phyloP scores from a whole-genome alignment of 1,140 invertebrate species.

The Lithobius niger region DNA sequence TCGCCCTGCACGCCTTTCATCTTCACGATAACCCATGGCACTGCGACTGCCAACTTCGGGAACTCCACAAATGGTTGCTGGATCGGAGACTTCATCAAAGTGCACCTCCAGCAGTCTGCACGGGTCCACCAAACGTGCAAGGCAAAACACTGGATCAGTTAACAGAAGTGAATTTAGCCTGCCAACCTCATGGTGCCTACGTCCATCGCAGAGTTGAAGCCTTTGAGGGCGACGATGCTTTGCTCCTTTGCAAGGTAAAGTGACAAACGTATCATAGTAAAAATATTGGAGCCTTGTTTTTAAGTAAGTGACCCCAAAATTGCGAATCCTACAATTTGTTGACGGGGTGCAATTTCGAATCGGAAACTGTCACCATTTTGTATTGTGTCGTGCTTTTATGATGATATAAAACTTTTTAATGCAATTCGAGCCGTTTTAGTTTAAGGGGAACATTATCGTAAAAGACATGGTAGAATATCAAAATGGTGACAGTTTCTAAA shows the following conservation, averaged over 20 bases:
- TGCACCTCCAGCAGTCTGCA: conserved; percentile 56
- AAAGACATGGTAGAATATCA: too few species aligned
- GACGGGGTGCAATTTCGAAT: too few species aligned
- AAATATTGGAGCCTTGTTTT: too few species aligned
- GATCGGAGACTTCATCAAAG: conserved; percentile 66
- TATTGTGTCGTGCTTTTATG: too few species aligned
- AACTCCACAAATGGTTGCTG: conserved; percentile 68
- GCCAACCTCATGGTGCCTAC: conserved; percentile 54
- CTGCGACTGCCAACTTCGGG: conserved; percentile 70
- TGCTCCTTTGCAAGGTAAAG: conserved; percentile 61
- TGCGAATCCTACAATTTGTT: too few species aligned
- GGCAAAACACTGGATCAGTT: conserved; percentile 50
- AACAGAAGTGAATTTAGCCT: conserved; percentile 68
- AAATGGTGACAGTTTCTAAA: too few species aligned
- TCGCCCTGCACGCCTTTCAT: conserved; percentile 57
- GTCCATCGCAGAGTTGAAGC: conserved; percentile 31
- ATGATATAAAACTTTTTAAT: too few species aligned
- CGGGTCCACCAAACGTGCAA: conserved; percentile 34
- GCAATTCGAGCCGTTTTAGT: too few species aligned
- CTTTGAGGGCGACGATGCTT: conserved; percentile 64
- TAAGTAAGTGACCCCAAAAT: too few species aligned
- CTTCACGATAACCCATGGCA: conserved; percentile 83
- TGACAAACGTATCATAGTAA: too few species aligned
- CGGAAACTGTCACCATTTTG: too few species aligned
- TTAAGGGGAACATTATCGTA: too few species aligned